Evolutionary conservation across 2,113 vertebrate genomes (phyloP).

Genomic region (Apaloderma vittatum): DNA sequence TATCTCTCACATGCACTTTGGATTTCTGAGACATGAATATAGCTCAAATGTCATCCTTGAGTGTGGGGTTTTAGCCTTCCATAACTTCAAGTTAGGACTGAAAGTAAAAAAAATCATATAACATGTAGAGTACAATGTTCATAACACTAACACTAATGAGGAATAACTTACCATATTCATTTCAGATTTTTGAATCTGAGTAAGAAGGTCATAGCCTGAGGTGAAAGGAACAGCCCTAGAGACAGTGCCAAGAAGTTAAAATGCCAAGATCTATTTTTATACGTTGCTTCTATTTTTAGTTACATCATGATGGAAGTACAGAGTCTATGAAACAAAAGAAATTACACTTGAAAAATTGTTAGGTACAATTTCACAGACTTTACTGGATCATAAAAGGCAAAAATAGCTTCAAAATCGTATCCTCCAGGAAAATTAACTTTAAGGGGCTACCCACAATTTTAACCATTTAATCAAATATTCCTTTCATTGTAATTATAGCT

Average conservation of each 20-base stretch:
- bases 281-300: constrained; percentile 32
- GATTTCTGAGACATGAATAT: neutral
- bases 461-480: constrained; percentile 5
- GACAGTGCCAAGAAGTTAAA: constrained; percentile 50
- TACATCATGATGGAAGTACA: neutral
- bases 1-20: neutral
- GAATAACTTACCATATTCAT: neutral
- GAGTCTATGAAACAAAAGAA: neutral
- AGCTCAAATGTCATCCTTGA: neutral
- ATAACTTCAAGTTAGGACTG: neutral
- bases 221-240: constrained; percentile 43
- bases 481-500: neutral
- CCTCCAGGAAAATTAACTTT: neutral
- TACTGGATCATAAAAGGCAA: neutral
- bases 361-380: neutral
- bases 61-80: neutral
- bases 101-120: neutral
- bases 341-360: neutral
- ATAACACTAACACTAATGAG: neutral
- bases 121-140: neutral
- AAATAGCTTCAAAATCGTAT: neutral
- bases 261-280: constrained; percentile 60
- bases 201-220: constrained; percentile 53
- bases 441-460: neutral
- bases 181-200: constrained; percentile 23